Evolutionary conservation across 2,888 invertebrate genomes (phyloP).

Genomic region (Oxycera nigricornis): DNA sequence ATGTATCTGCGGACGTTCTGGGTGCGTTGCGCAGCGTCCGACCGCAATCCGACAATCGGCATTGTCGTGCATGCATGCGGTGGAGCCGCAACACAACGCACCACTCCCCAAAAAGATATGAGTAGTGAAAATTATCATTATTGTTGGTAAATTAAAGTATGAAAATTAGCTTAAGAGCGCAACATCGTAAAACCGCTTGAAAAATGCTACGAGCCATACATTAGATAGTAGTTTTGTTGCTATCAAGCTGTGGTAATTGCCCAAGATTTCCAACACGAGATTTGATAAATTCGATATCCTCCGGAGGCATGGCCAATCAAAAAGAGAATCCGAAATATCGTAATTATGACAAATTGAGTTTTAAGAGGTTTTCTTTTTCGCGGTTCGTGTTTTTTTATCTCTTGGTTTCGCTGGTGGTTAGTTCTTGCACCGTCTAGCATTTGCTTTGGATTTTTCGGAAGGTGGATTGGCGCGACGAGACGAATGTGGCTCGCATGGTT

Average conservation of each 20-base stretch:
- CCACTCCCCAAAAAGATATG: not conserved
- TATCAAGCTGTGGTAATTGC: conserved; percentile 38
- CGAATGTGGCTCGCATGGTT: not conserved
- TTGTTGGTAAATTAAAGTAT: conserved; percentile 34
- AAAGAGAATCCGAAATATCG: conserved; percentile 37
- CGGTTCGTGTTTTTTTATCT: not conserved
- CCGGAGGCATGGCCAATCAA: conserved; percentile 37
- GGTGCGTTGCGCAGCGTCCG: too few species aligned
- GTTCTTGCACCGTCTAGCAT: not conserved
- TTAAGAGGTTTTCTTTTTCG: conserved; percentile 13
- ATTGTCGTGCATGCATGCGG: not conserved
- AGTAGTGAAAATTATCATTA: conserved; percentile 25
- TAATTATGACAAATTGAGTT: conserved; percentile 40
- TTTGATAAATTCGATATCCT: conserved; percentile 40
- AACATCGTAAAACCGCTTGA: conserved; percentile 26
- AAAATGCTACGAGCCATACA: not conserved
- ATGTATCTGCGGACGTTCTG: too few species aligned
- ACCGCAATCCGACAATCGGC: too few species aligned
- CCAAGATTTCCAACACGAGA: conserved; percentile 17
- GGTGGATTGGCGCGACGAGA: too few species aligned
- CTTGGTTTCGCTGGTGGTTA: not conserved
- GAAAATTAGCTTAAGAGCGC: conserved; percentile 36
- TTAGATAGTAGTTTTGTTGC: conserved; percentile 6
- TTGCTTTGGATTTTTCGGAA: not conserved
- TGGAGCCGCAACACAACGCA: not conserved